phyloP scores from a whole-genome alignment of 2,797 vertebrate genomes.

The Tadarida brasiliensis region DNA sequence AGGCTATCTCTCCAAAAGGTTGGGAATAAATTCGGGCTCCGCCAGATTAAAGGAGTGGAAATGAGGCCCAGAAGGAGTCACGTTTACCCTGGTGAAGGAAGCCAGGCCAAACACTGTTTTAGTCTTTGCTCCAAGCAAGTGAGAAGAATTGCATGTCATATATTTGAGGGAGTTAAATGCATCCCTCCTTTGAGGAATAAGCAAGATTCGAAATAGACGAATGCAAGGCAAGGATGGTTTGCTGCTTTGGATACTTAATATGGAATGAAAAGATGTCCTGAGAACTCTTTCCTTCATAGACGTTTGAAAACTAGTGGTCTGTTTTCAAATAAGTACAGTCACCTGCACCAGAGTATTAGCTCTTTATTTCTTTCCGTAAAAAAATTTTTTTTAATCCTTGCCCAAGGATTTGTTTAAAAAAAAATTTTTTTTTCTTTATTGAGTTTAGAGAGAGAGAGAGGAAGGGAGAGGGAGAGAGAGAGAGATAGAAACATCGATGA shows the following conservation, averaged over 20 bases:
- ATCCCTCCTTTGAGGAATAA: background rate
- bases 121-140: background rate
- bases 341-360: background rate
- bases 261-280: constrained; percentile 74
- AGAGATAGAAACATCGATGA: too few species aligned
- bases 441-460: too few species aligned
- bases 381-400: background rate
- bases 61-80: constrained; percentile 71
- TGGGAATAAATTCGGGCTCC: background rate
- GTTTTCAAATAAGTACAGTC: constrained; percentile 24
- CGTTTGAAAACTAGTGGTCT: background rate
- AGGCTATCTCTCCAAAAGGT: background rate
- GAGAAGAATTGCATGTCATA: background rate
- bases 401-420: too few species aligned
- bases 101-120: background rate
- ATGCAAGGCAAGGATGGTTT: background rate
- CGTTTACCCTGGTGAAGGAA: constrained; percentile 30
- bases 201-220: background rate
- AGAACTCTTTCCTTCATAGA: constrained; percentile 56
- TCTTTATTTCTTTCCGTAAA: constrained; percentile 10
- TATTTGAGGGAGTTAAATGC: background rate
- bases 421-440: too few species aligned
- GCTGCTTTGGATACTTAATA: constrained; percentile 70
- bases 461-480: too few species aligned
- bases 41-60: constrained; percentile 40